Evolutionary conservation across 2,113 vertebrate species (phyloP).

Genomic region (Poecile atricapillus): DNA sequence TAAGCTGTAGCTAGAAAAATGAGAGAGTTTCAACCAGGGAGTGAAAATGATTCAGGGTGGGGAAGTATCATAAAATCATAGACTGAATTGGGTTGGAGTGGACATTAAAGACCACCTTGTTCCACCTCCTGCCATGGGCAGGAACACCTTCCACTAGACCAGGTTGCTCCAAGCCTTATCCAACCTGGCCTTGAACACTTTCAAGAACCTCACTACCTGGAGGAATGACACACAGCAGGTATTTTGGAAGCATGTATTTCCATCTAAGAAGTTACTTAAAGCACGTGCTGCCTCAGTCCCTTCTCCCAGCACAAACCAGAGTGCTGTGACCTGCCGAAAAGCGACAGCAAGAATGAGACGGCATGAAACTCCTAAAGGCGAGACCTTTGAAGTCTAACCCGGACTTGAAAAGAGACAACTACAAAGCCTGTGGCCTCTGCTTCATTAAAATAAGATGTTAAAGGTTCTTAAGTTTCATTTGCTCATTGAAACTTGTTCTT

Average conservation of each 20-base stretch:
- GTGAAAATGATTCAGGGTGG: neutral
- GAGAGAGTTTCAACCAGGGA: neutral
- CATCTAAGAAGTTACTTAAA: neutral
- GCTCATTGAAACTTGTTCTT: neutral
- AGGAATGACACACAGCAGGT: neutral
- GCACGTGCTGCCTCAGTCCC: neutral
- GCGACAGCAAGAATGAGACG: neutral
- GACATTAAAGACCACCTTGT: neutral
- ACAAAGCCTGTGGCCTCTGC: neutral
- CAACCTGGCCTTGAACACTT: neutral
- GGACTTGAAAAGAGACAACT: neutral
- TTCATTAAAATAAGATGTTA: neutral
- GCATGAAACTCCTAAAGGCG: neutral
- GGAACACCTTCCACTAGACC: neutral
- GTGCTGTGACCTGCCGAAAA: neutral
- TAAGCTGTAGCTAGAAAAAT: neutral
- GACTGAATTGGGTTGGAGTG: neutral
- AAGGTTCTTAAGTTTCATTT: neutral
- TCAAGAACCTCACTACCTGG: neutral
- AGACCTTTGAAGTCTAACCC: conserved; percentile 22
- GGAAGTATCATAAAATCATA: neutral
- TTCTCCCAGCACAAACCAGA: neutral
- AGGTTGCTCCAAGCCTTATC: neutral
- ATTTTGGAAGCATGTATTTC: neutral
- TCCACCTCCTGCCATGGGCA: neutral